These are phyloP conservation scores for Chironomus tepperi DNA, from an alignment of 1,140 invertebrate species.

Conservation along the genomic window DNA sequence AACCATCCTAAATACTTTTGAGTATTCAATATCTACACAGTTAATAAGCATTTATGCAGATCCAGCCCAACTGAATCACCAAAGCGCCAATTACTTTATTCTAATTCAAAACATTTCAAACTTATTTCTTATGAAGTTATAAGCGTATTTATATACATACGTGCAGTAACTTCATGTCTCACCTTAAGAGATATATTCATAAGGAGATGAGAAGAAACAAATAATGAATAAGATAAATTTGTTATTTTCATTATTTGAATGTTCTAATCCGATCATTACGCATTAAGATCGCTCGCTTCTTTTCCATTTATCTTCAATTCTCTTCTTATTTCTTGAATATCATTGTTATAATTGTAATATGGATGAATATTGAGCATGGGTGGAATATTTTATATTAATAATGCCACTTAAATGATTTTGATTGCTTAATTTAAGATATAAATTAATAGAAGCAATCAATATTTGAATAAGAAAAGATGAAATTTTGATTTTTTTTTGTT, in stretches of 20 bases:
- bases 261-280: conserved; percentile 22
- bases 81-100: no score
- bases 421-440: conserved; percentile 9
- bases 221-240: conserved; percentile 21
- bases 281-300: conserved; percentile 1
- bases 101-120: no score
- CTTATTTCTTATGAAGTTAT: no score
- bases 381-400: conserved; percentile 15
- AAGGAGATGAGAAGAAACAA: neutral
- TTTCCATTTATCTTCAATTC: no score
- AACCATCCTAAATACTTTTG: no score
- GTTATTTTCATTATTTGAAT: conserved; percentile 6
- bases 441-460: conserved; percentile 14
- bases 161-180: no score
- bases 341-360: neutral
- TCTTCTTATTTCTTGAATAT: no score
- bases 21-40: no score
- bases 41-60: no score
- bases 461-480: conserved; percentile 6
- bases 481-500: neutral
- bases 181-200: neutral
- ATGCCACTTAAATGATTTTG: conserved; percentile 5
- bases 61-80: no score
- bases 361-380: neutral
- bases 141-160: no score